A percentile compares a stretch with the other conserved stretches of the same genome.
Evolutionary conservation across 2,888 invertebrate genomes (phyloP).

Genomic region (Drosophila basisetae): DNA sequence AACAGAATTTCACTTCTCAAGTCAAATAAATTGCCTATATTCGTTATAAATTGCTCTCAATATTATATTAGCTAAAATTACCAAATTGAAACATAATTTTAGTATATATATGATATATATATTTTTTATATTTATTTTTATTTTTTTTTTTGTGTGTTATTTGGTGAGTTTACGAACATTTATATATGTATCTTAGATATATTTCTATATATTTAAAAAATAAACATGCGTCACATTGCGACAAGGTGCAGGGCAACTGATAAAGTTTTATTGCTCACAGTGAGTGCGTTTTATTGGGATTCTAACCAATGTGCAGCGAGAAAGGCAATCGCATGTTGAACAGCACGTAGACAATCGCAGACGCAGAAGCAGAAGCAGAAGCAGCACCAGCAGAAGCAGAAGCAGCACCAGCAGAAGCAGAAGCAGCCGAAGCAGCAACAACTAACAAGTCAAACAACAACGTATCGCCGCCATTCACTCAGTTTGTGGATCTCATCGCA

Average conservation of each 20-base stretch:
- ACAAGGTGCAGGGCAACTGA: conserved; percentile 12
- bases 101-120: neutral
- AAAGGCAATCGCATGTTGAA: conserved; percentile 31
- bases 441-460: conserved; percentile 20
- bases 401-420: conserved; percentile 7
- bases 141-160: neutral
- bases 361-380: conserved; percentile 22
- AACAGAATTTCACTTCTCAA: neutral
- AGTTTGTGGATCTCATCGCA: conserved; percentile 20
- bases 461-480: conserved; percentile 10
- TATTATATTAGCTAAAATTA: neutral
- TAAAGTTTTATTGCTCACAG: conserved; percentile 8
- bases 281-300: conserved; percentile 23
- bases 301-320: conserved; percentile 40
- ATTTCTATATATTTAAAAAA: neutral
- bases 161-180: neutral
- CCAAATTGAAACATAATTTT: neutral
- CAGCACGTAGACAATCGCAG: conserved; percentile 56
- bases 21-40: neutral
- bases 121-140: neutral
- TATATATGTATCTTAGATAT: conserved; percentile 6
- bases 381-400: conserved; percentile 1
- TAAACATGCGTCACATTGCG: neutral
- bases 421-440: conserved; percentile 22
- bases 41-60: neutral